These are phyloP conservation scores for Hippopotamus amphibius DNA, from an alignment of 2,113 vertebrate genomes.

Conservation along the genomic window DNA sequence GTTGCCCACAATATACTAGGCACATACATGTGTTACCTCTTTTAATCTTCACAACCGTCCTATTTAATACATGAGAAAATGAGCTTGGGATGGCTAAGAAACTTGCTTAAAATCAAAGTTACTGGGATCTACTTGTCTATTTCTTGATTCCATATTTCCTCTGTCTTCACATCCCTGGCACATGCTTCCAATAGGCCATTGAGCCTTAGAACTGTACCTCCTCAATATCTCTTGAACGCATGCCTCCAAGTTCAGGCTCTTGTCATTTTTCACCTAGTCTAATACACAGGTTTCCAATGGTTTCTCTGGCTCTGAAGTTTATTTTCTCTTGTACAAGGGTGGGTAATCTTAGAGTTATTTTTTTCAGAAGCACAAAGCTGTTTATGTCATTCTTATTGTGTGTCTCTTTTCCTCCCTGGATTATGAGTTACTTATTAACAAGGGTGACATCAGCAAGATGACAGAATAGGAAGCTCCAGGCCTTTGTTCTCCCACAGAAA, in stretches of 20 bases:
- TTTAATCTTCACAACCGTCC: neutral
- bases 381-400: neutral
- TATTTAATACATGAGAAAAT: neutral
- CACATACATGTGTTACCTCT: neutral
- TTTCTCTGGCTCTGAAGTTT: neutral
- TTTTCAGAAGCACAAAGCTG: neutral
- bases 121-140: neutral
- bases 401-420: neutral
- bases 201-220: neutral
- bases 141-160: neutral
- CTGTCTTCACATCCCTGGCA: neutral
- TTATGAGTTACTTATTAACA: neutral
- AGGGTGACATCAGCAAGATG: neutral
- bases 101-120: neutral
- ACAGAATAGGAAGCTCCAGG: neutral
- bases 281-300: neutral
- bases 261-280: neutral
- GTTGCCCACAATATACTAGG: neutral
- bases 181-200: neutral
- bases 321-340: neutral
- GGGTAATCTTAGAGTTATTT: neutral
- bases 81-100: neutral
- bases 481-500: neutral
- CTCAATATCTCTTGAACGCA: neutral
- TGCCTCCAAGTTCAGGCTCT: neutral